Conservation (phyloP, 2,113 vertebrate species). For the Pampusana beccarii region DNA sequence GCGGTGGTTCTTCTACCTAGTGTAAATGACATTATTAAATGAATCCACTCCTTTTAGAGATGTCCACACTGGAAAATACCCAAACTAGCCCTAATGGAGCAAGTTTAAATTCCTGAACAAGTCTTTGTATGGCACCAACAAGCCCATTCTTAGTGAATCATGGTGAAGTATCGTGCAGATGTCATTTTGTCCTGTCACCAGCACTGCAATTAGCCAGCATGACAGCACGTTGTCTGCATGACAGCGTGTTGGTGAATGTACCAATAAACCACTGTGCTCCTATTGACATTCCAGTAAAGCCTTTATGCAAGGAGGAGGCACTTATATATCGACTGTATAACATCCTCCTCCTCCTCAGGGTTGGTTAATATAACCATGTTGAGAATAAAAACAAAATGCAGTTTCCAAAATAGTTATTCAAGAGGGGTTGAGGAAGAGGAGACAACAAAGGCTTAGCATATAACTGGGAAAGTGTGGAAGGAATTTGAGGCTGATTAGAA, state of each 20-base stretch:
- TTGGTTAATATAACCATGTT: neutral
- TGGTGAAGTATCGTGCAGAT: rapidly evolving
- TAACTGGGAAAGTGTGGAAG: neutral
- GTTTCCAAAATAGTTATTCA: neutral
- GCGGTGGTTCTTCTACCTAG: neutral
- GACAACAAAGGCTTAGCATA: neutral
- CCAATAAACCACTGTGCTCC: neutral
- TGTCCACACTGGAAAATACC: neutral
- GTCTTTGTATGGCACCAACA: neutral
- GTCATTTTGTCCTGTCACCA: neutral
- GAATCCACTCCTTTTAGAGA: rapidly evolving
- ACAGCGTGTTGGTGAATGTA: neutral
- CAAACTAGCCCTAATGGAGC: neutral
- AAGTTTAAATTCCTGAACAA: neutral
- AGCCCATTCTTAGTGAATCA: neutral
- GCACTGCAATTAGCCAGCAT: neutral
- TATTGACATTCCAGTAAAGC: neutral
- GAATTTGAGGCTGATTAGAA: neutral
- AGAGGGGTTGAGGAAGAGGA: neutral
- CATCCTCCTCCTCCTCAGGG: neutral
- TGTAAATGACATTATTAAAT: neutral
- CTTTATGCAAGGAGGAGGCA: neutral
- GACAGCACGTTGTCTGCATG: neutral
- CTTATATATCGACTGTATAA: neutral
- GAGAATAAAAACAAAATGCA: neutral